Evolutionary conservation across 1,140 invertebrate species (phyloP), one percentile per base, ranked within the genome.

Genomic region (Drosophila nasuta): DNA sequence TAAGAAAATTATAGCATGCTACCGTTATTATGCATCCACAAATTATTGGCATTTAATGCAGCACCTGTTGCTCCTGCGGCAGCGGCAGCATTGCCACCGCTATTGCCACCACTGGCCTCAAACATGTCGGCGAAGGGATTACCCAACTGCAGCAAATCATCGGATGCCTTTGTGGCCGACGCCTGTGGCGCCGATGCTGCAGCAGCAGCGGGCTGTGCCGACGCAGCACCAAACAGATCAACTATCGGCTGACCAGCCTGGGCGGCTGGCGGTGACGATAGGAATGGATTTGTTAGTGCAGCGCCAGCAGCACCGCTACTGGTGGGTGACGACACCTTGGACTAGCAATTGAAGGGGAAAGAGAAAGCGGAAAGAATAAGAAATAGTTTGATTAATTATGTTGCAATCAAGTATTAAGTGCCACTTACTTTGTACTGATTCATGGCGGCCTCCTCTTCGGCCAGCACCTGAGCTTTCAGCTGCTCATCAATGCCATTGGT

Each of bases 121-220:
- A 97, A 97, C 94, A 97, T 97, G 90, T 98, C 97, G 35, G 96
- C 96, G 93, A 98, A 98, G 20, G 98, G 98, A 94, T 98, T 98
- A 51, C 95, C 96, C 75, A 98, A 93, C 87, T 97, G 96, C 38
- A 98, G 94, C 67, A 98, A 93, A 93, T 98, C 98, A 88, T 98
- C 97, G 5, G 97, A 97, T 20, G 97, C 96, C 93, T 96, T 97
- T 92, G 93, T 93, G 30, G 92, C 76, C 75, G 82, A 41, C 76
- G 82, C 75, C 28, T 75, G 77, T n/a, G 82, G 70, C 62, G 86
- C 80, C 66, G 54, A 79, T 88, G 72, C 85, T 85, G 91, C 83
- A 76, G 89, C 78, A 70, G 92, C 82, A 0, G 73, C 81, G 78
- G 82, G 93, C 52, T 91, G 73, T 41, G 94, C 93, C 54, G 95